These are phyloP conservation scores for Champsocephalus esox DNA, from an alignment of 2,797 vertebrate species.

Conservation along the genomic window DNA sequence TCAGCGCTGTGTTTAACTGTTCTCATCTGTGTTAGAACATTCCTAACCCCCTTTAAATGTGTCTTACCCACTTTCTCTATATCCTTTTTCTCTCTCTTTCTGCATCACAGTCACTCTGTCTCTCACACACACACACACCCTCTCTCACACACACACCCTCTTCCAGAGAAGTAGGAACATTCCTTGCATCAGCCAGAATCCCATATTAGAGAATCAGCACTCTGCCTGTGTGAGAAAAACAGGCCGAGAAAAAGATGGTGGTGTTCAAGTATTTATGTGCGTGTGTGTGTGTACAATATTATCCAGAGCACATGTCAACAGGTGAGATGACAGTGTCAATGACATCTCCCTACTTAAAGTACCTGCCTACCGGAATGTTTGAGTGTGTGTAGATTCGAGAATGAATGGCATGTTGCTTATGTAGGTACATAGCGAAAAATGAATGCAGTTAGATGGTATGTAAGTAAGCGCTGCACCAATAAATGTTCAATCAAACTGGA, in stretches of 20 bases:
- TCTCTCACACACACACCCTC: slow-evolving; percentile 44
- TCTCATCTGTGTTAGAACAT: slow-evolving; percentile 46
- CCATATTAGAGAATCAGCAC: slow-evolving; percentile 53
- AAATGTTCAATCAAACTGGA: slow-evolving; percentile 1
- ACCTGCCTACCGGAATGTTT: not conserved
- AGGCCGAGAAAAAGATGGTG: slow-evolving; percentile 30
- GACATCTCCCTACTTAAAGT: not conserved
- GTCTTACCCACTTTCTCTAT: slow-evolving; percentile 11
- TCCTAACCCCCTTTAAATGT: slow-evolving; percentile 22
- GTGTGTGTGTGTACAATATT: not conserved
- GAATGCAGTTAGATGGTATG: not conserved
- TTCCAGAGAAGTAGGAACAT: slow-evolving; percentile 60
- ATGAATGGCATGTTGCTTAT: not conserved
- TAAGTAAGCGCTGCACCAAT: not conserved
- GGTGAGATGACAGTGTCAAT: slow-evolving; percentile 11
- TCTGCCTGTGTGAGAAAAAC: slow-evolving; percentile 43
- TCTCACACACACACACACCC: slow-evolving; percentile 25
- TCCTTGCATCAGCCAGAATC: slow-evolving; percentile 69
- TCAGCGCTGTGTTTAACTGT: slow-evolving; percentile 22
- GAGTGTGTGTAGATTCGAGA: not conserved
- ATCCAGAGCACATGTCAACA: slow-evolving; percentile 4
- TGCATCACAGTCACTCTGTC: not conserved
- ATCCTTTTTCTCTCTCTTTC: slow-evolving; percentile 15
- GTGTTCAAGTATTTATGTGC: slow-evolving; percentile 7
- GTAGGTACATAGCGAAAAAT: not conserved